Evolutionary conservation across 1,140 invertebrate genomes (phyloP).

Genomic region (Contarinia nasturtii): DNA sequence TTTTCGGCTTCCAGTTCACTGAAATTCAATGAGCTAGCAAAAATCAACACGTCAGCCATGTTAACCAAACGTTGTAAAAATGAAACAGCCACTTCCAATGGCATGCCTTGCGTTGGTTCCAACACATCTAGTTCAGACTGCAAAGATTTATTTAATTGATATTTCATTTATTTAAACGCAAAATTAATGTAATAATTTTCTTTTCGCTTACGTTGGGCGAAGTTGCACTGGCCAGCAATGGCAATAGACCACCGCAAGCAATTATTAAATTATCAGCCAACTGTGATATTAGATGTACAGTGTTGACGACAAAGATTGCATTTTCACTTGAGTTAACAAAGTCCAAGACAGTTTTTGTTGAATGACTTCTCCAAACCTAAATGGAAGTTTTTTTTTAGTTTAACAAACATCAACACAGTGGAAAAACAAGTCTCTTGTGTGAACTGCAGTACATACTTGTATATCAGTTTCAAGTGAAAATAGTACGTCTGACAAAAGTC

Average conservation of each 20-base stretch:
- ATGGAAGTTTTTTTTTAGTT: constrained; percentile 2
- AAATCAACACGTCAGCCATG: constrained; percentile 96
- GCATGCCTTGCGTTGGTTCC: constrained; percentile 96
- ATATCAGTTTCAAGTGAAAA: constrained; percentile 96
- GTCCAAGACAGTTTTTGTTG: constrained; percentile 90
- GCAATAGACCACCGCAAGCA: constrained; percentile 91
- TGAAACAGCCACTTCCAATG: constrained; percentile 90
- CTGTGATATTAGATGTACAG: constrained; percentile 96
- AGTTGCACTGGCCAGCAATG: constrained; percentile 90
- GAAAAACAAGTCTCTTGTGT: constrained; percentile 3
- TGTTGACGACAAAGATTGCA: constrained; percentile 98
- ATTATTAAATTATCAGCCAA: constrained; percentile 97
- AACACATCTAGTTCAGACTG: constrained; percentile 96
- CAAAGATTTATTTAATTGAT: too few relatives aligned
- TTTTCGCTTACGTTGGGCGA: constrained; percentile 94
- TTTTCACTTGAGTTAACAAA: constrained; percentile 97
- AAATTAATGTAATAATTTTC: too few relatives aligned
- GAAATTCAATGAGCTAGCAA: constrained; percentile 93
- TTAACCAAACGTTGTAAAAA: constrained; percentile 93
- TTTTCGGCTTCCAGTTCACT: constrained; percentile 96
- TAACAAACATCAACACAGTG: too few relatives aligned
- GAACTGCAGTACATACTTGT: constrained; percentile 46
- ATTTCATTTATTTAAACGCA: too few relatives aligned
- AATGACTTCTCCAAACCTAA: constrained; percentile 62
- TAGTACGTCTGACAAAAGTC: constrained; percentile 87